Base-by-base conservation (phyloP, 2,113 vertebrate species). In the Psettodes erumei region DNA sequence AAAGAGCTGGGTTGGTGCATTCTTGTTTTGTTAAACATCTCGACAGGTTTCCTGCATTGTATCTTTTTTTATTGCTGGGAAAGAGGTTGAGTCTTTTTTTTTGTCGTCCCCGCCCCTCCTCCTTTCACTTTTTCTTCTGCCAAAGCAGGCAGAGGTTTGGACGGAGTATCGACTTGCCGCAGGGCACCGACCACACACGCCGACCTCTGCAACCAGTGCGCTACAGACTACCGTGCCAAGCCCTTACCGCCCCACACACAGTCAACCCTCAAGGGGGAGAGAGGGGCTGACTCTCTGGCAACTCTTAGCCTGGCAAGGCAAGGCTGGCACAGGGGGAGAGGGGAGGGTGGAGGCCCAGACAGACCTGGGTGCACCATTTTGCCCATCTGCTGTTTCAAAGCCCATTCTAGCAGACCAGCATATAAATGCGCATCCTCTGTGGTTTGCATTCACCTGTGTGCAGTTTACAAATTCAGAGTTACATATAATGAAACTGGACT, bases 301-400 rank as follows among this genome's bases (percentile, higher is more conserved):
- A n/a, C 54, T 71, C 43, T 70, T 23, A 15, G 25, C 45, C 79
- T 79, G 82, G 82, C 79, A 85, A 66, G 3, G 62, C 40, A 56
- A 56, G n/a, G 10, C 77, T 81, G 77, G 84, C 82, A 84, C 62
- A 70, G 62, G 63, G 40, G 21, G 50, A 69, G 50, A 59, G 67
- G 35, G 68, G 47, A 64, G 56, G 65, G 61, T 71, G 53, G 56
- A 76, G 59, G 50, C 55, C 78, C 76, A 64, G 84, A 65, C 42
- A 38, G 61, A 79, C 45, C 56, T 76, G 30, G 75, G 68, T 59
- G 75, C 70, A 75, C 79, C 84, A 79, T 86, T 83, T 76, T 85
- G 82, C 79, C 90, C 91, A 92, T 90, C 82, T 91, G 89, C 82
- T 66, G 42, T 74, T 79, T 84, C 63, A 85, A 80, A 81, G 64